phyloP scores from a whole-genome alignment of 1,140 invertebrate genomes.

The Drosophila murphyi region DNA sequence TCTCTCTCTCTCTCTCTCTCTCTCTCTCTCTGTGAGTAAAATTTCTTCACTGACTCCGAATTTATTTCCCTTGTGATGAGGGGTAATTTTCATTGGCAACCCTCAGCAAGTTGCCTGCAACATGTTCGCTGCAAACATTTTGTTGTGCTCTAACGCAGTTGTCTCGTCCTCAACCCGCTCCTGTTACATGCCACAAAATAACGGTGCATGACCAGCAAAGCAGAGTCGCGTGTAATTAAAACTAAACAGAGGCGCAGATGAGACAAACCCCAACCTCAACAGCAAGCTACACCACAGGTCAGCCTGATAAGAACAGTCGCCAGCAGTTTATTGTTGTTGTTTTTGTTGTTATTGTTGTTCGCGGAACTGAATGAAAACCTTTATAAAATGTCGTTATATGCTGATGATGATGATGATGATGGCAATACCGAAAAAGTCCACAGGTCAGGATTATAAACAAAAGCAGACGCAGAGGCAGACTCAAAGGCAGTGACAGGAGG shows the following conservation, averaged over 20 bases:
- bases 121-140: conserved; percentile 27
- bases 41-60: conserved; percentile 16
- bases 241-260: conserved; percentile 64
- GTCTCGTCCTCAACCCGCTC: neutral
- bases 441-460: conserved; percentile 78
- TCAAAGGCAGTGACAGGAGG: neutral
- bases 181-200: conserved; percentile 33
- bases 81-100: conserved; percentile 3
- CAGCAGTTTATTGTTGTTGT: conserved; percentile 56
- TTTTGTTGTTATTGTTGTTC: conserved; percentile 10
- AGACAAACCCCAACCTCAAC: neutral
- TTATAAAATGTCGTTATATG: conserved; percentile 47
- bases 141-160: neutral
- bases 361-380: conserved; percentile 30
- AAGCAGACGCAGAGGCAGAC: conserved; percentile 15
- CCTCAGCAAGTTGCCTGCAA: conserved; percentile 11
- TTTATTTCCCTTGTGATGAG: neutral
- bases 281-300: conserved; percentile 17
- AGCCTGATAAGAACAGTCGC: conserved; percentile 49
- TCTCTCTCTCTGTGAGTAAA: neutral
- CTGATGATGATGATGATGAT: conserved; percentile 62
- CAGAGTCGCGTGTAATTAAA: conserved; percentile 77
- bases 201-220: conserved; percentile 53
- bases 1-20: neutral
- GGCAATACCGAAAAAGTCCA: conserved; percentile 63